phyloP scores from a whole-genome alignment of 2,797 vertebrate genomes.

The Peromyscus melanophrys region DNA sequence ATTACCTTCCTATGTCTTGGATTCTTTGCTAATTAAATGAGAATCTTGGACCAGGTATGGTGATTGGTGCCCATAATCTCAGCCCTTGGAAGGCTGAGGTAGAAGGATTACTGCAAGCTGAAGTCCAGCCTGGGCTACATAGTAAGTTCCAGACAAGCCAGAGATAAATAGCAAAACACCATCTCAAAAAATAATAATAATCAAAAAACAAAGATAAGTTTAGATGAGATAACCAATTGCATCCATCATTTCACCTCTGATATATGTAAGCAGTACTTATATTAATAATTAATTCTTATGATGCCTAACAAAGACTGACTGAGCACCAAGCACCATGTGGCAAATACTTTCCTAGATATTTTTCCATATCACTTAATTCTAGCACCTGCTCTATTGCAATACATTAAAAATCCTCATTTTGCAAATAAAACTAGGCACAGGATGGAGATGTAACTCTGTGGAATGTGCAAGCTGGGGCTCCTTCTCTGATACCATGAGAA shows the following conservation, averaged over 20 bases:
- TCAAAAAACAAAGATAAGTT: not conserved
- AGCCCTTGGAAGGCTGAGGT: not conserved
- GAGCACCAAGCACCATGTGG: not conserved
- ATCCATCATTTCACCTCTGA: conserved; percentile 31
- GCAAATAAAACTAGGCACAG: not conserved
- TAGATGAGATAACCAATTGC: not conserved
- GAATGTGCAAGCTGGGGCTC: not conserved
- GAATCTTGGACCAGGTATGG: not conserved
- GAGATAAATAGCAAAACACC: not conserved
- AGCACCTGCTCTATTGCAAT: not conserved
- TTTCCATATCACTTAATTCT: not conserved
- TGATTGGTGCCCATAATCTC: not conserved
- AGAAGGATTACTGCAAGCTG: not conserved
- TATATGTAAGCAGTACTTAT: not conserved
- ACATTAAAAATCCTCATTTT: conserved; percentile 1
- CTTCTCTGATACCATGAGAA: not conserved
- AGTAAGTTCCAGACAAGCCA: not conserved
- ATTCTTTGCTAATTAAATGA: not conserved
- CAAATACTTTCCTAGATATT: not conserved
- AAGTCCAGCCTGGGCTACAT: not conserved
- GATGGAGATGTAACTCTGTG: not conserved
- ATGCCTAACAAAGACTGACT: not conserved
- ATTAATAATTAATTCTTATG: not conserved
- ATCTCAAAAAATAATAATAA: not conserved
- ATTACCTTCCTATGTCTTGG: not conserved